phyloP scores from a whole-genome alignment of 2,888 invertebrate genomes.

The Macrosoma leucophasiata region DNA sequence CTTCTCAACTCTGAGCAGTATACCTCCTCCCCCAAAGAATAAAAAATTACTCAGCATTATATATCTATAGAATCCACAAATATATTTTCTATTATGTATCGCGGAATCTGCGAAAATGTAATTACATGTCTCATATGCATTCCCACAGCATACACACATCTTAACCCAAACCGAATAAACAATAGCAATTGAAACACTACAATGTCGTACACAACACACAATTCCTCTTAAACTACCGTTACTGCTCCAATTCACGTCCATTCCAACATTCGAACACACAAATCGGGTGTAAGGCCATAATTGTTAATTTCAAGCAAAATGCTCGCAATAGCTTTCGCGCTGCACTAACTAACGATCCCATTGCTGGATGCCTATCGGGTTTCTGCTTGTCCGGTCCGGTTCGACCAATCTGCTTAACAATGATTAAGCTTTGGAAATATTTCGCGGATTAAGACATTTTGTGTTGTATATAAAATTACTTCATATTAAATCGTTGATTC shows the following conservation, averaged over 20 bases:
- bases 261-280: slow-evolving; percentile 47
- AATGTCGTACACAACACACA: slow-evolving; percentile 24
- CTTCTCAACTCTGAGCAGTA: no score
- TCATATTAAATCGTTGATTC: no score
- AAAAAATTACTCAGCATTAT: no score
- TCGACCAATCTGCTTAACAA: slow-evolving; percentile 12
- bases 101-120: no score
- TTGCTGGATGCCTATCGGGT: slow-evolving; percentile 71
- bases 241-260: slow-evolving; percentile 30
- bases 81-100: no score
- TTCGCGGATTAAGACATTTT: no score
- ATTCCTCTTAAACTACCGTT: slow-evolving; percentile 32
- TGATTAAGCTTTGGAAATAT: no score
- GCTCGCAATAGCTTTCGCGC: slow-evolving; percentile 62
- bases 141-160: neutral
- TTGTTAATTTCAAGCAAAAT: slow-evolving; percentile 72
- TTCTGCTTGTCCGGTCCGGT: slow-evolving; percentile 46
- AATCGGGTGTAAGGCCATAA: slow-evolving; percentile 61
- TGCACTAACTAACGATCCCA: slow-evolving; percentile 68
- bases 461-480: no score
- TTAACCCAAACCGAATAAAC: neutral
- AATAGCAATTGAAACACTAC: slow-evolving; percentile 3
- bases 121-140: no score
- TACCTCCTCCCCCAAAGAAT: no score
- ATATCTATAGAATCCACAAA: no score